Percentiles rank a stretch among this genome's conserved stretches.
Conservation (phyloP, 2,888 invertebrate species). For the Arge pagana region DNA sequence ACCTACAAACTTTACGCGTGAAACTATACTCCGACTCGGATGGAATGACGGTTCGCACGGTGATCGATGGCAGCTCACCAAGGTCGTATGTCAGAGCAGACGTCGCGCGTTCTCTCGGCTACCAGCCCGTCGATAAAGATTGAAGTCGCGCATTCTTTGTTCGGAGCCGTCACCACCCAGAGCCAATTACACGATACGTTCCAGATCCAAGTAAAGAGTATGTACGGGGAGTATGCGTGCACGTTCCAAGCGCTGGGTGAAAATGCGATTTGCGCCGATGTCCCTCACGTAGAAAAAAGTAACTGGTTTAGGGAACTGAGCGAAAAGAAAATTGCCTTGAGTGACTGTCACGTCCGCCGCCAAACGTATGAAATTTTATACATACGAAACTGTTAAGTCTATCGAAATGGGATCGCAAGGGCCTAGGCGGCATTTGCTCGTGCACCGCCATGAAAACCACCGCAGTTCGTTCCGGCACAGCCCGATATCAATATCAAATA, state of each 20-base stretch:
- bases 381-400: too few relatives aligned
- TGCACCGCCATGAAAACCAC: too few relatives aligned
- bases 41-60: slow-evolving; percentile 27
- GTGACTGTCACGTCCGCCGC: too few relatives aligned
- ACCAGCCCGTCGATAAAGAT: slow-evolving; percentile 25
- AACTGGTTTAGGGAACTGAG: slow-evolving; percentile 29
- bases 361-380: too few relatives aligned
- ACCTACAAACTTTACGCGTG: slow-evolving; percentile 34
- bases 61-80: slow-evolving; percentile 37
- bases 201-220: slow-evolving; percentile 25
- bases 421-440: too few relatives aligned
- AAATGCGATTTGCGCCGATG: slow-evolving; percentile 25
- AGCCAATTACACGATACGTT: slow-evolving; percentile 28
- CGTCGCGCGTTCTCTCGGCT: slow-evolving; percentile 30
- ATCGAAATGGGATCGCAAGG: too few relatives aligned
- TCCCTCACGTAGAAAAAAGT: slow-evolving; percentile 25
- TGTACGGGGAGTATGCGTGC: slow-evolving; percentile 29
- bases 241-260: slow-evolving; percentile 33
- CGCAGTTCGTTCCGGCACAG: too few relatives aligned
- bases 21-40: slow-evolving; percentile 23
- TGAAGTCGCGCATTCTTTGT: slow-evolving; percentile 32
- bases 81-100: slow-evolving; percentile 33
- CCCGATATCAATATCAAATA: too few relatives aligned
- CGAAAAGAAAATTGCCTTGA: slow-evolving; percentile 22
- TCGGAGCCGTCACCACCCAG: slow-evolving; percentile 31